phyloP scores from a whole-genome alignment of 2,797 vertebrate species.

The Enteromius trimaculatus region DNA sequence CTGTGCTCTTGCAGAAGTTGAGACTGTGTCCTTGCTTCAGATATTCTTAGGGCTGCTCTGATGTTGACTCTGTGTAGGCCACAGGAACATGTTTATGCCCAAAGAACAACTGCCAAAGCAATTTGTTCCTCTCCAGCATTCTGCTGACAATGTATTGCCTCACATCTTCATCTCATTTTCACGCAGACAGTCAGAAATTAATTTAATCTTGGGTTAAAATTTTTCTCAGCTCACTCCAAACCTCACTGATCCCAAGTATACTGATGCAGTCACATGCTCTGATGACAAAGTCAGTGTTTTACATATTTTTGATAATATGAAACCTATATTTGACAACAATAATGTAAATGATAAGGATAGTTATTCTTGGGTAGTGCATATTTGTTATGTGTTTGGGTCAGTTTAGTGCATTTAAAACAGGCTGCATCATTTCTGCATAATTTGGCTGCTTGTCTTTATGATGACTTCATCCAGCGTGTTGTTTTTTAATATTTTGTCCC shows the following conservation, averaged over 20 bases:
- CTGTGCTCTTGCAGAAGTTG: constrained; percentile 19
- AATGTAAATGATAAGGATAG: background rate
- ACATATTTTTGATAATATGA: constrained; percentile 1
- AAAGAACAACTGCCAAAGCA: constrained; percentile 37
- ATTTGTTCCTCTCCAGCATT: constrained; percentile 15
- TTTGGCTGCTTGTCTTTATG: background rate
- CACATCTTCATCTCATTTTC: constrained; percentile 21
- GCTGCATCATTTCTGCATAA: background rate
- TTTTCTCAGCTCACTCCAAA: background rate
- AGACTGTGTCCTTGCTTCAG: constrained; percentile 26
- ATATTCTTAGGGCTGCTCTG: constrained; percentile 35
- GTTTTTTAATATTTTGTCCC: background rate
- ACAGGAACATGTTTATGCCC: constrained; percentile 8
- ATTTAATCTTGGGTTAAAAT: constrained; percentile 17
- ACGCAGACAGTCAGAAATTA: constrained; percentile 10
- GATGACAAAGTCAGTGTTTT: background rate
- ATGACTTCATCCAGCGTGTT: constrained; percentile 8
- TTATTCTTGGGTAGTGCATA: background rate
- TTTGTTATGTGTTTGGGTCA: constrained; percentile 2
- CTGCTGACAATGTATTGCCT: constrained; percentile 20
- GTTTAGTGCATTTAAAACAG: constrained; percentile 29
- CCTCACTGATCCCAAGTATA: background rate
- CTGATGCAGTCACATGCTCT: background rate
- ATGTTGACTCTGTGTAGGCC: constrained; percentile 37
- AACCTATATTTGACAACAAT: background rate